phyloP scores from a whole-genome alignment of 2,888 invertebrate genomes.

The Malachius bipustulatus region DNA sequence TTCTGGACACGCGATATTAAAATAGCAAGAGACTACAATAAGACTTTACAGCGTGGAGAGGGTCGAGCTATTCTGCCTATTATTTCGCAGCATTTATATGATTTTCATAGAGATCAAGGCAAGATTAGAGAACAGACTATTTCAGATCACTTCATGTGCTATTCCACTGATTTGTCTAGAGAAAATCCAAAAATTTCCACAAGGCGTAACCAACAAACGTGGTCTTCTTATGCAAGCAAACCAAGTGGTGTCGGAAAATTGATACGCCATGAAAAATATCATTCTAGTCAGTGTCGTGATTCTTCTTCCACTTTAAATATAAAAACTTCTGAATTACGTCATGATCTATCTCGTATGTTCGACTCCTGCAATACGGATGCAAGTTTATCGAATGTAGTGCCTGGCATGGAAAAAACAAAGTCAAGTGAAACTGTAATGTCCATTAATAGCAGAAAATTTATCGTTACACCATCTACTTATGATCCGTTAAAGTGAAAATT shows the following conservation, averaged over 20 bases:
- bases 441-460: constrained; percentile 22
- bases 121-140: constrained; percentile 2
- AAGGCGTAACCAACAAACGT: constrained; percentile 24
- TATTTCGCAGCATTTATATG: constrained; percentile 30
- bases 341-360: no score
- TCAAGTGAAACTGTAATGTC: no score
- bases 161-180: constrained; percentile 24
- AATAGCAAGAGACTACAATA: constrained; percentile 46
- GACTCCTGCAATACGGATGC: no score
- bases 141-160: constrained; percentile 20
- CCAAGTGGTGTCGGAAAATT: background rate
- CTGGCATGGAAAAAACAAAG: no score
- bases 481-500: constrained; percentile 11
- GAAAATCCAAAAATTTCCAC: constrained; percentile 18
- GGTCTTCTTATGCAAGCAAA: constrained; percentile 25
- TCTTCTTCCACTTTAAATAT: no score
- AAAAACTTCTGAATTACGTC: no score
- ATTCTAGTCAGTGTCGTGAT: no score
- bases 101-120: constrained; percentile 19
- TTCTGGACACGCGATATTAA: constrained; percentile 56
- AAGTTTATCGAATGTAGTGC: no score
- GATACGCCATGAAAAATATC: no score
- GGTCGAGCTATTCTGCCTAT: constrained; percentile 27
- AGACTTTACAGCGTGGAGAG: constrained; percentile 30
- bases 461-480: constrained; percentile 23